Base-by-base conservation (phyloP, 2,888 invertebrate genomes). In the Bembecia ichneumoniformis region DNA sequence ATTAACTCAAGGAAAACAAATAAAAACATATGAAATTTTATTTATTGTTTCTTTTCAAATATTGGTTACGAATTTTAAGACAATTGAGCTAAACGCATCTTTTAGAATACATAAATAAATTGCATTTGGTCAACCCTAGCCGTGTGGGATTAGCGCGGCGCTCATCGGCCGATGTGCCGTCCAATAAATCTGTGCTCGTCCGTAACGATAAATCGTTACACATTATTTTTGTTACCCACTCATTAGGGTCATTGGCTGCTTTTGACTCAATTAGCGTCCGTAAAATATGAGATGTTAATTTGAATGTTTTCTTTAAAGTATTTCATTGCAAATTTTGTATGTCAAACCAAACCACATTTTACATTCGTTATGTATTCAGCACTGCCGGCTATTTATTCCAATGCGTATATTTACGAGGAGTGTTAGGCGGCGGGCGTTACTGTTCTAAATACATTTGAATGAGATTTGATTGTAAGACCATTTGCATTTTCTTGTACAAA, bases 181-280 rank as follows among this genome's bases (percentile, higher is more conserved):
- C 71, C 65, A 71, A 83, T 86, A 87, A 87, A 86, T 87, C 82
- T 72, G 74, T 76, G 77, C 77, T 78, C 82, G 74, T 72, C 79
- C 82, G 80, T 82, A 74, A 62, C 80, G 71, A 84, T 86, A 86
- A 82, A 86, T 86, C 80, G 81, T 74, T 67, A 66, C 65, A 74
- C 82, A 86, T 84, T 86, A 86, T 86, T 86, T 84, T 82, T 82
- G 83, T 84, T 83, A 74, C 78, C 77, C 75, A 73, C 84, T 83
- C 84, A 83, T 84, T 84, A 83, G 80, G 86, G 87, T 86, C 86
- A 81, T 86, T 84, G 86, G 66, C 84, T 82, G 80, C 77, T 75
- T 74, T 82, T 82, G 83, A 76, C 81, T 84, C 82, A 80, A 78
- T 81, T 80, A 77, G 65, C 62, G 46, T 15, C 45, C 52, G 65